Percentiles rank a stretch among this genome's conserved stretches.
These are phyloP conservation scores for Kryptolebias marmoratus DNA, from an alignment of 2,113 vertebrate species.

Conservation along the genomic window DNA sequence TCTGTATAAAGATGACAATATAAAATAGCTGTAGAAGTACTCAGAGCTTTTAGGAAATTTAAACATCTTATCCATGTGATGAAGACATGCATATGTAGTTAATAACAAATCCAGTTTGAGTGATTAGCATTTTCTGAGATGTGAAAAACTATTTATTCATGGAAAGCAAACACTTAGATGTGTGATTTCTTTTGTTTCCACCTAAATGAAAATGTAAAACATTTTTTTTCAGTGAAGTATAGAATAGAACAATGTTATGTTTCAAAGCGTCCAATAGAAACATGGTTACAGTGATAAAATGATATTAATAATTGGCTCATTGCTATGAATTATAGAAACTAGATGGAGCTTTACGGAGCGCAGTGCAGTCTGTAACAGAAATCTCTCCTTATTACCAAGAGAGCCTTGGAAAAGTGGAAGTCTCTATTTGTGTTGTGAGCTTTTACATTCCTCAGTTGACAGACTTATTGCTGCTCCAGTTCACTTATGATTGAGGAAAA, in stretches of 20 bases:
- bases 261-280: not conserved
- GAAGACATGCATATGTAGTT: too few relatives aligned
- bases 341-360: not conserved
- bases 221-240: not conserved
- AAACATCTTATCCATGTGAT: not conserved
- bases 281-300: not conserved
- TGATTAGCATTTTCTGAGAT: not conserved
- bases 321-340: not conserved
- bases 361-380: not conserved
- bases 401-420: constrained; percentile 4
- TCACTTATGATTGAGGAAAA: constrained; percentile 14
- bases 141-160: not conserved
- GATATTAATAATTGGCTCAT: not conserved
- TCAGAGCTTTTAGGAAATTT: not conserved
- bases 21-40: constrained; percentile 18
- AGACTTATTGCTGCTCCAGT: constrained; percentile 36
- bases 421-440: constrained; percentile 10
- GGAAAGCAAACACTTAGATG: not conserved
- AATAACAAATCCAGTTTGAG: not conserved
- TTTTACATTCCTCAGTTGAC: constrained; percentile 48
- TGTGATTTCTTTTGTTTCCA: not conserved
- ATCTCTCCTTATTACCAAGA: constrained; percentile 1
- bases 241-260: not conserved
- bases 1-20: not conserved
- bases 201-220: not conserved